These are phyloP conservation scores for Epizoanthus ramosus DNA, from an alignment of 92 coral and sea anemone genomes.

Conservation along the genomic window DNA sequence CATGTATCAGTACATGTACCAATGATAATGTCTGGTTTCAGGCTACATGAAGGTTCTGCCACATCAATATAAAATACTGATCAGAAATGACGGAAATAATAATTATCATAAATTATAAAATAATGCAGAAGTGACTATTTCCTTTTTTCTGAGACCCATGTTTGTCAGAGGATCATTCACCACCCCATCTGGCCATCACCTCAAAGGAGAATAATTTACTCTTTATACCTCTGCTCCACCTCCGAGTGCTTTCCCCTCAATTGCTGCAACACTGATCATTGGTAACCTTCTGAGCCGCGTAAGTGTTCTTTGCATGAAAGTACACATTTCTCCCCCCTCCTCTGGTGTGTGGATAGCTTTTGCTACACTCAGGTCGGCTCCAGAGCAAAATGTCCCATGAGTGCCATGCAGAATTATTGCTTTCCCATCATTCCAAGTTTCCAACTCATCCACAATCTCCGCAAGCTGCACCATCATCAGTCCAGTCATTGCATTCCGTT, in stretches of 20 bases:
- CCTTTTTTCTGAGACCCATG: too few species aligned
- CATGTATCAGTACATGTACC: too few species aligned
- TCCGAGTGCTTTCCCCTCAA: constrained; percentile 91
- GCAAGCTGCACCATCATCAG: constrained; percentile 92
- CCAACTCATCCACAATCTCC: constrained; percentile 84
- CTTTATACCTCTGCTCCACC: constrained; percentile 93
- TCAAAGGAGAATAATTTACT: too few species aligned
- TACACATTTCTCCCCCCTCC: constrained; percentile 87
- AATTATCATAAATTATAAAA: too few species aligned
- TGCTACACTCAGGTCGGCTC: constrained; percentile 87
- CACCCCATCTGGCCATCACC: not conserved
- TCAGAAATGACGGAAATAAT: too few species aligned
- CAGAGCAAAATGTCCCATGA: constrained; percentile 85
- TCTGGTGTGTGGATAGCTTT: constrained; percentile 76
- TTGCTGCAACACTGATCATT: constrained; percentile 80
- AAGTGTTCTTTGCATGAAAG: constrained; percentile 91
- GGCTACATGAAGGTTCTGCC: too few species aligned
- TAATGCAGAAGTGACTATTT: too few species aligned
- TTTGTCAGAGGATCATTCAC: too few species aligned
- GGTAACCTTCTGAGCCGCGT: constrained; percentile 76
- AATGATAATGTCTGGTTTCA: too few species aligned
- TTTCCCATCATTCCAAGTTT: constrained; percentile 83
- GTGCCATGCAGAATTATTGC: constrained; percentile 78
- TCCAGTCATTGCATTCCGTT: constrained; percentile 87
- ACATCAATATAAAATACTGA: too few species aligned